Evolutionary conservation across 2,888 invertebrate genomes (phyloP), one percentile per base, ranked within the genome.

Genomic region (Laspeyria flexula): DNA sequence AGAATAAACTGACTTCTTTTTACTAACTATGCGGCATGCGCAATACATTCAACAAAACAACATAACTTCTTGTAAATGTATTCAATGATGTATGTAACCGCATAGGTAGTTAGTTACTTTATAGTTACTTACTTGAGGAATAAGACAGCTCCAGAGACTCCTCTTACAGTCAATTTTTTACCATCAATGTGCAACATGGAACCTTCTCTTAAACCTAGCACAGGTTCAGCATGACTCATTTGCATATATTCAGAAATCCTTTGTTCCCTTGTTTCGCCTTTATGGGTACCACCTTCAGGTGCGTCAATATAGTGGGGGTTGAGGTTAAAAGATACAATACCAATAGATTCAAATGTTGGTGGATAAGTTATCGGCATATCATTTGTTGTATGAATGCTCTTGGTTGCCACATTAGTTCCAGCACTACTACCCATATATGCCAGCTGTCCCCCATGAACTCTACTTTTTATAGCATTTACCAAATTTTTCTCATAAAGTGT

Each of bases 321-420:
- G 51, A 97, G 96, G 79, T 97, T 97, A 80, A 97, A 96, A 3
- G 96, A 96, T 10, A 97, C 94, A 45, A 97, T 89, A 29, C 93
- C 92, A 37, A 97, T 89, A 0, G 95, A 96, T 58, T 94, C 90
- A 84, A 97, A 96, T 41, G 93, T 93, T 18, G 96, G 96, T 31
- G 96, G 96, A 79, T 94, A 95, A n/a, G 94, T 94, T 49, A 97
- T 96, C 2, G 97, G 97, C 97, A 97, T 97, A 78, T 97, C 97
- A 90, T 97, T 97, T 38, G 97, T 97, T 3, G 97, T 97, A 71
- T 95, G 93, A 67, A 97, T 97, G 62, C 95, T 96, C 61, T 90
- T 89, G 1, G 97, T 96, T 7, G 96, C 96, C 10, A 97, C 96
- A 92, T 97, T 97, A n/a, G 96, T 96, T 35, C 97, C 97, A 47